A percentile compares a stretch with the other conserved stretches of the same genome.
These are phyloP conservation scores for Asarcornis scutulata DNA, from an alignment of 2,113 vertebrate genomes.

Conservation along the genomic window DNA sequence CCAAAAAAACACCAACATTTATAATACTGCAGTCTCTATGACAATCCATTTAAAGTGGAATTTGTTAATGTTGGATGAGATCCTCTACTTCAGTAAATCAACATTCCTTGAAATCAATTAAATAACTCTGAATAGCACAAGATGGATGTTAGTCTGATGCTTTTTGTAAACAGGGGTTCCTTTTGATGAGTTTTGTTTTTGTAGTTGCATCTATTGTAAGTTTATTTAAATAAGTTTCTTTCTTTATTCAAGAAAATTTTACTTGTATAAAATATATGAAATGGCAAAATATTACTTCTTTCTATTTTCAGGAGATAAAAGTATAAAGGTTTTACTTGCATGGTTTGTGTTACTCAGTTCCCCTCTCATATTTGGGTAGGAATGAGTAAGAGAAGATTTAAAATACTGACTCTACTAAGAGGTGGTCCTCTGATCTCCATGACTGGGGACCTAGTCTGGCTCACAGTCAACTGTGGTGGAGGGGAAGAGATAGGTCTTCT, in stretches of 20 bases:
- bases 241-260: background rate
- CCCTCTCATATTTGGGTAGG: background rate
- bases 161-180: background rate
- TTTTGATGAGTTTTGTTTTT: background rate
- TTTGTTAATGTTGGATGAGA: background rate
- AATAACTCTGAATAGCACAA: background rate
- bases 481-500: background rate
- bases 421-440: background rate
- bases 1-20: background rate
- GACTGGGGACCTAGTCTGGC: rapidly evolving
- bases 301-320: background rate
- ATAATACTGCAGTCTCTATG: background rate
- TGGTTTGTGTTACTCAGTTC: background rate
- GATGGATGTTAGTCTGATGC: background rate
- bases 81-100: background rate
- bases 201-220: background rate
- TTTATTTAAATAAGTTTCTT: background rate
- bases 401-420: background rate
- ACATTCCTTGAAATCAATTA: background rate
- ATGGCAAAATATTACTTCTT: background rate
- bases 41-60: background rate
- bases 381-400: background rate
- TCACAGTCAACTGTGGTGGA: background rate
- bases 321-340: background rate
- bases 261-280: background rate